phyloP scores from a whole-genome alignment of 2,888 invertebrate genomes.

The Thymelicus lineola region DNA sequence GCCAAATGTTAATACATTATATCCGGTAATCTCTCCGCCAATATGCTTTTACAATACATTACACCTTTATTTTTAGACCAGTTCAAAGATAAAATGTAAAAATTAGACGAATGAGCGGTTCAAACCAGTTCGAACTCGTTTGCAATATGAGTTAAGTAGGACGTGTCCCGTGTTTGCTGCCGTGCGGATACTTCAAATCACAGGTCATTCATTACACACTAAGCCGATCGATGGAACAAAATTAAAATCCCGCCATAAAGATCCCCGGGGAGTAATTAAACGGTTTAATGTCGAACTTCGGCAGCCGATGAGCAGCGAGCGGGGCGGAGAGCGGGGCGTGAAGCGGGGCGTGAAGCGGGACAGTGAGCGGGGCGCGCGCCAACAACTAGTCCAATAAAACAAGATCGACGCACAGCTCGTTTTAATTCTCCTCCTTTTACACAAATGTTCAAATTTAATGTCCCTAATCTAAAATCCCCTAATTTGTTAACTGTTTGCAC shows the following conservation, averaged over 20 bases:
- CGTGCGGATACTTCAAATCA: neutral
- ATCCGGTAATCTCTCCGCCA: constrained; percentile 21
- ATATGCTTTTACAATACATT: constrained; percentile 4
- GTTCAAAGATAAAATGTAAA: neutral
- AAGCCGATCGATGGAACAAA: constrained; percentile 14
- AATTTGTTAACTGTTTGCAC: neutral
- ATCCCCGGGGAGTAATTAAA: constrained; percentile 19
- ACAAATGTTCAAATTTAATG: constrained; percentile 10
- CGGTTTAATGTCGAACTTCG: constrained; percentile 22
- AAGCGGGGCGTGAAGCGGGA: constrained; percentile 3
- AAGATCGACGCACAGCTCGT: constrained; percentile 15
- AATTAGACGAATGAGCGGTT: too few species aligned
- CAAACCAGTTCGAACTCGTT: too few species aligned
- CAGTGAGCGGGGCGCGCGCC: neutral
- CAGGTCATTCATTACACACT: neutral
- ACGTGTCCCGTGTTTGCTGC: too few species aligned
- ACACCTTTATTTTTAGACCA: constrained; percentile 1
- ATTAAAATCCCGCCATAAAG: constrained; percentile 19
- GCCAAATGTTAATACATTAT: constrained; percentile 30
- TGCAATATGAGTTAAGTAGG: too few species aligned
- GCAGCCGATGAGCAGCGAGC: neutral
- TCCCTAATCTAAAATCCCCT: neutral
- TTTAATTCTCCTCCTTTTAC: constrained; percentile 10
- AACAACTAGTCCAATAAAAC: constrained; percentile 23
- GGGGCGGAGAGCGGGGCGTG: constrained; percentile 2